These are phyloP conservation scores for Heliconius melpomene DNA, from an alignment of 1,140 invertebrate genomes.

Conservation along the genomic window DNA sequence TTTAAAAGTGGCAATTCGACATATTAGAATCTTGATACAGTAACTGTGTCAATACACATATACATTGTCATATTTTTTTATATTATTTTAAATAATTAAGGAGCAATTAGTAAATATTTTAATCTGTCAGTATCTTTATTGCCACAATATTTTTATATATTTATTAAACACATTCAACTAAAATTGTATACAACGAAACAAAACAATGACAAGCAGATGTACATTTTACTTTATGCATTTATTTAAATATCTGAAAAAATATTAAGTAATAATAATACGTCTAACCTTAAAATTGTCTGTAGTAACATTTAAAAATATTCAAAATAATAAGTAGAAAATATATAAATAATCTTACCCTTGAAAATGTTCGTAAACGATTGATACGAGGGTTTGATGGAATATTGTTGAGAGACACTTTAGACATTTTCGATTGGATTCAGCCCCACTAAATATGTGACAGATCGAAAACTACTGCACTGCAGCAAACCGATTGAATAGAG, in stretches of 20 bases:
- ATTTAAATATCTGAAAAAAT: not conserved
- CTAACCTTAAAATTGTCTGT: conserved; percentile 23
- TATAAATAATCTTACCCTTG: conserved; percentile 59
- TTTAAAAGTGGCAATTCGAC: too few species aligned
- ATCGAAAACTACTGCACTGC: conserved; percentile 40
- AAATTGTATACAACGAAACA: not conserved
- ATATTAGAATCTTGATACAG: too few species aligned
- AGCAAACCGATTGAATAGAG: conserved; percentile 29
- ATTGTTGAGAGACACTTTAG: conserved; percentile 74
- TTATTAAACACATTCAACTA: not conserved
- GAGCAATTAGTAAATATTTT: not conserved
- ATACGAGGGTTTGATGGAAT: conserved; percentile 75
- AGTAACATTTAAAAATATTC: not conserved
- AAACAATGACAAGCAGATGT: not conserved
- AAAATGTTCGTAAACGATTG: conserved; percentile 72
- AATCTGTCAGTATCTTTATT: not conserved
- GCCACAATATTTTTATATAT: not conserved
- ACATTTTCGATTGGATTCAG: conserved; percentile 55
- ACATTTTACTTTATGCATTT: not conserved
- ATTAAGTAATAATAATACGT: not conserved
- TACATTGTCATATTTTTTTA: not conserved
- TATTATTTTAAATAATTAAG: not conserved
- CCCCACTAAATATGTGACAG: conserved; percentile 9
- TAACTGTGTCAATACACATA: not conserved
- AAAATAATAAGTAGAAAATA: not conserved